A percentile compares a stretch with the other conserved stretches of the same genome.
These are phyloP conservation scores for Megalopta genalis DNA, from an alignment of 1,140 invertebrate species.

Conservation along the genomic window DNA sequence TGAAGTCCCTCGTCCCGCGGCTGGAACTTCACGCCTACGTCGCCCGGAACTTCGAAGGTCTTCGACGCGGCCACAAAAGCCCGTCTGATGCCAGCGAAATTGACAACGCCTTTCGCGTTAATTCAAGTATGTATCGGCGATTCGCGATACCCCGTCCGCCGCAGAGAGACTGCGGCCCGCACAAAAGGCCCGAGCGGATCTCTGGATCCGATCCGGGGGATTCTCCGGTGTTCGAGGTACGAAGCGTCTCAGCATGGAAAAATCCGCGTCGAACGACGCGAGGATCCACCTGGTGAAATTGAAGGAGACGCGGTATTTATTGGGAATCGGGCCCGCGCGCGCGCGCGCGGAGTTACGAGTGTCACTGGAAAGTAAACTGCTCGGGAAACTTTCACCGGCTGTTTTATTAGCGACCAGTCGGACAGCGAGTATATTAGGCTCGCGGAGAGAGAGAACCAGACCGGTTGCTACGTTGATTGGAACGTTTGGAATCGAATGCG, in stretches of 20 bases:
- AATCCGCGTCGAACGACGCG: too few relatives aligned
- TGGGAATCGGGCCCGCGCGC: neutral
- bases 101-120: conserved; percentile 41
- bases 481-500: conserved; percentile 33
- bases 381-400: conserved; percentile 41
- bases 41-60: conserved; percentile 17
- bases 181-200: neutral
- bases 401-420: conserved; percentile 33
- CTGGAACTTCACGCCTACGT: conserved; percentile 36
- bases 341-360: conserved; percentile 24
- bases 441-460: conserved; percentile 21
- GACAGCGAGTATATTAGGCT: conserved; percentile 23
- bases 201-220: too few relatives aligned
- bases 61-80: conserved; percentile 33
- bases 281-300: conserved; percentile 24
- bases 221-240: too few relatives aligned
- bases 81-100: conserved; percentile 23
- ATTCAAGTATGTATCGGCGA: conserved; percentile 38
- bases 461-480: conserved; percentile 41
- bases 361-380: conserved; percentile 25
- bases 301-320: conserved; percentile 30
- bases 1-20: conserved; percentile 46
- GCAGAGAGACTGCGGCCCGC: neutral
- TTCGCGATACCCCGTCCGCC: conserved; percentile 24
- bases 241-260: too few relatives aligned